Evolutionary conservation across 2,888 invertebrate genomes (phyloP).

Genomic region (Drosophila neonasuta): DNA sequence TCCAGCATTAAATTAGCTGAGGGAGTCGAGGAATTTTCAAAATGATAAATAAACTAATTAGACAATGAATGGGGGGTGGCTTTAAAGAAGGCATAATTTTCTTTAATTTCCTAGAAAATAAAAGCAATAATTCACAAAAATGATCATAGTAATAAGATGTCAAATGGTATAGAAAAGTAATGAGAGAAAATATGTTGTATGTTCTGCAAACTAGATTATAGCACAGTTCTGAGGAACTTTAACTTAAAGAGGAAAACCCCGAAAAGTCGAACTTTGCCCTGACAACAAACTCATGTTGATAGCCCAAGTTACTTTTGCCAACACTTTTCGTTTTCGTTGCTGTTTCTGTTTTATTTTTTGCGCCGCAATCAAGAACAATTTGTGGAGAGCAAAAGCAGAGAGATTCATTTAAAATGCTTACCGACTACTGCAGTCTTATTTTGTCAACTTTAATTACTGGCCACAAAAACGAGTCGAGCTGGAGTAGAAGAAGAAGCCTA

Average conservation of each 20-base stretch:
- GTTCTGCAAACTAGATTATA: background rate
- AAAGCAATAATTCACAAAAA: background rate
- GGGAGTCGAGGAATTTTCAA: background rate
- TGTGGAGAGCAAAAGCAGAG: slow-evolving; percentile 14
- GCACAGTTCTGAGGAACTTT: background rate
- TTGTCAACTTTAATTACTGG: slow-evolving; percentile 72
- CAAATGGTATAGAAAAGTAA: no score
- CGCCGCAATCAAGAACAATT: slow-evolving; percentile 25
- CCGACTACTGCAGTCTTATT: slow-evolving; percentile 36
- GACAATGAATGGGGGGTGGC: background rate
- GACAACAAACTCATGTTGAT: slow-evolving; percentile 6
- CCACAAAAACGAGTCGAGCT: slow-evolving; percentile 47
- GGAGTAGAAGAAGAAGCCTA: slow-evolving; percentile 42
- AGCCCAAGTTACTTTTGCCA: slow-evolving; percentile 3
- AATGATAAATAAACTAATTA: background rate
- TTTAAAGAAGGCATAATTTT: background rate
- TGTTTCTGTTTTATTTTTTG: background rate
- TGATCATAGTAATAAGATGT: no score
- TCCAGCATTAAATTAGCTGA: background rate
- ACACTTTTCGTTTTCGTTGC: slow-evolving; percentile 7
- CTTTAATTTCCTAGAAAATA: background rate
- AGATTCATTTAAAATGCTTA: slow-evolving; percentile 45
- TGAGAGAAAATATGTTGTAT: background rate
- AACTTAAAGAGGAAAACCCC: background rate
- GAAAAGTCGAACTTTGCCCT: background rate